Percentiles rank a stretch among this genome's conserved stretches.
phyloP scores from a whole-genome alignment of 2,113 vertebrate genomes.

The Pelusios castaneus region DNA sequence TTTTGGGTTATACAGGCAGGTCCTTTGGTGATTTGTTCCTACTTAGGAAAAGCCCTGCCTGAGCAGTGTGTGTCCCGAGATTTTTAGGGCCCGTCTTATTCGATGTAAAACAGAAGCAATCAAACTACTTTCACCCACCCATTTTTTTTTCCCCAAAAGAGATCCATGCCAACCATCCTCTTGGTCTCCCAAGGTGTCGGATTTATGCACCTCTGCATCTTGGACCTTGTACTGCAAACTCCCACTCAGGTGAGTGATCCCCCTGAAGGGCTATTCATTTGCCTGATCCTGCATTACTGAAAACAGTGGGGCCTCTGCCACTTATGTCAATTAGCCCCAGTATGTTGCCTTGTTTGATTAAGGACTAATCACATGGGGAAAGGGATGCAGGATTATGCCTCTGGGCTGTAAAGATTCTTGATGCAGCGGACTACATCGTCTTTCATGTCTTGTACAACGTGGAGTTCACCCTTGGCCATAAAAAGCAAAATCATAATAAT shows the following conservation, averaged over 20 bases:
- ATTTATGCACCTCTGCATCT: not conserved
- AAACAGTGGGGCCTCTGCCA: not conserved
- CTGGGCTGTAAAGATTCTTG: accelerated
- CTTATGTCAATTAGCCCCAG: not conserved
- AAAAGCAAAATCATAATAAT: not conserved
- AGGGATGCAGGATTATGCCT: not conserved
- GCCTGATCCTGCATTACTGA: not conserved
- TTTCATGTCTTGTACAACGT: not conserved
- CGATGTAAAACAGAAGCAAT: not conserved
- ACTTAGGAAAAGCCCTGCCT: not conserved
- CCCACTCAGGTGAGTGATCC: not conserved
- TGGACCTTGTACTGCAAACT: accelerated
- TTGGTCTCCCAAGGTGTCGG: not conserved
- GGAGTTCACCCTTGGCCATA: not conserved
- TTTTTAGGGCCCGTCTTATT: not conserved
- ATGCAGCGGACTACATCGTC: not conserved
- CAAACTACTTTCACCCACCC: not conserved
- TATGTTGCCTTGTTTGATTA: accelerated
- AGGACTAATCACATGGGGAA: accelerated
- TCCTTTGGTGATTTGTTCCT: accelerated
- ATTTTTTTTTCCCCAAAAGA: not conserved
- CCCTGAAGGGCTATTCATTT: not conserved
- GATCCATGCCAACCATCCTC: not conserved
- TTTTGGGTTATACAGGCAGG: not conserved
- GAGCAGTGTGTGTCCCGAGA: not conserved